Base-by-base conservation (phyloP, 1,140 invertebrate species). In the Zaprionus capensis region DNA sequence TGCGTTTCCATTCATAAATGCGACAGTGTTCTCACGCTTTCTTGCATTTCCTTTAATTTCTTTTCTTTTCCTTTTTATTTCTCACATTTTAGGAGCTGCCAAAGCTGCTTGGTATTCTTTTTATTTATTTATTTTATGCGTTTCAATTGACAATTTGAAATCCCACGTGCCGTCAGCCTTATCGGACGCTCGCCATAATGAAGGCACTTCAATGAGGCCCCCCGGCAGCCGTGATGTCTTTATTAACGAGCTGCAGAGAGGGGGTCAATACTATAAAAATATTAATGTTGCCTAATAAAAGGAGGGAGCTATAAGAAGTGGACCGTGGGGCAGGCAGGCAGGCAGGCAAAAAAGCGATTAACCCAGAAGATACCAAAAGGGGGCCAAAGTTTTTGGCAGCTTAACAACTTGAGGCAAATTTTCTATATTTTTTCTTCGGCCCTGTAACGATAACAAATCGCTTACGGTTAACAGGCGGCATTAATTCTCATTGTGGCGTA, bases 321-420 rank as follows among this genome's bases (percentile, higher is more conserved):
- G 15, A n/a, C 14, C 38, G 38, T 34, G 38, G 44, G 41, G 26
- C 22, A 20, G 44, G 12, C 17, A 20, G 44, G 20, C 36, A 71
- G 36, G 67, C 84, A 88, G 84, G 84, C 84, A 63, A 88, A 69
- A 81, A 81, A 90, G 58, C 85, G 85, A 88, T 88, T 88, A 88
- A 80, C 85, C 85, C 84, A 72, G 31, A 81, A 73, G 74, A 57
- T 49, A 62, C 38, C 17, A 36, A 57, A 76, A 72, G 51, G 31
- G 22, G 31, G 20, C 59, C 26, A 64, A 76, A 76, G 36, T 70
- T 82, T 85, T 74, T 78, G 76, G 65, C 79, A 81, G 70, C 76
- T 74, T 78, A 78, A 78, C 71, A 77, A 69, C 64, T 72, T 51
- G 20, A 82, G 53, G 36, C 66, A 66, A 76, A 75, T 68, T 68